These are phyloP conservation scores for Pyrgus malvae DNA, from an alignment of 2,888 invertebrate species.

Conservation along the genomic window DNA sequence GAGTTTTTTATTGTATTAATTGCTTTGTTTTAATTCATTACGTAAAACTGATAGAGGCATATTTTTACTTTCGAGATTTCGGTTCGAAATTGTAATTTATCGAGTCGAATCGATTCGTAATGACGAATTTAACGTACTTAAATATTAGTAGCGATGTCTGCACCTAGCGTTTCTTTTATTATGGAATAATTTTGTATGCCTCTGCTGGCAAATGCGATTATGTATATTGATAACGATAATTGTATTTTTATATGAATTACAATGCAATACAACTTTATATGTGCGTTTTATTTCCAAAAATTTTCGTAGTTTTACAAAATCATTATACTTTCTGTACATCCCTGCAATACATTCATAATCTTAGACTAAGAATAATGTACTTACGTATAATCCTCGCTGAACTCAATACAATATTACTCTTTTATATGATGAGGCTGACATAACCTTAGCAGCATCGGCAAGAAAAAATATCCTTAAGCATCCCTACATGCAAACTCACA, in stretches of 20 bases:
- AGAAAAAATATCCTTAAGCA: too few species aligned
- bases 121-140: conserved; percentile 63
- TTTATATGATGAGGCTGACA: too few species aligned
- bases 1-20: conserved; percentile 20
- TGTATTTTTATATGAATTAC: conserved; percentile 80
- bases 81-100: background rate
- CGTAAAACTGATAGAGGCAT: conserved; percentile 8
- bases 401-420: too few species aligned
- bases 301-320: background rate
- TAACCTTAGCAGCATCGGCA: too few species aligned
- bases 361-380: too few species aligned
- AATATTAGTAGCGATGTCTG: conserved; percentile 53
- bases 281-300: conserved; percentile 45
- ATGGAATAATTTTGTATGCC: conserved; percentile 56
- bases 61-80: background rate
- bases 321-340: too few species aligned
- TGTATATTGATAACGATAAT: conserved; percentile 70
- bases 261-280: conserved; percentile 49
- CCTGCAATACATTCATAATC: too few species aligned
- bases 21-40: background rate
- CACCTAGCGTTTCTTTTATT: conserved; percentile 57
- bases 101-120: conserved; percentile 56
- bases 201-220: conserved; percentile 66
- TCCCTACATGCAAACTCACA: too few species aligned
- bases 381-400: too few species aligned